Evolutionary conservation across 1,140 invertebrate species (phyloP).

Genomic region (Pseudomyrmex pallidus): DNA sequence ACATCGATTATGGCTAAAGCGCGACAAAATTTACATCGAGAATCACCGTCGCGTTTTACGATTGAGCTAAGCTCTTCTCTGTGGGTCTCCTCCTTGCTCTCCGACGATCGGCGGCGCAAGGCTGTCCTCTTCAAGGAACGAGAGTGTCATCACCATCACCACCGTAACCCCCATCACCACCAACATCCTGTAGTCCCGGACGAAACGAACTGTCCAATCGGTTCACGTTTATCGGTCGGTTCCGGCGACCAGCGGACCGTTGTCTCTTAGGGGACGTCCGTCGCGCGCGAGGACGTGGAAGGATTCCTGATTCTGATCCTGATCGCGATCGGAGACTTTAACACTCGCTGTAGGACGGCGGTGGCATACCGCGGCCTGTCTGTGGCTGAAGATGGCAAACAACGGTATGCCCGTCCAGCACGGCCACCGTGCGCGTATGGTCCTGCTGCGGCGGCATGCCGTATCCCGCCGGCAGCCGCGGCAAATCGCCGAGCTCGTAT

Average conservation of each 20-base stretch:
- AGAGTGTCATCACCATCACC: slow-evolving; percentile 23
- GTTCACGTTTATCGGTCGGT: not conserved
- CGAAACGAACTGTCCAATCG: slow-evolving; percentile 7
- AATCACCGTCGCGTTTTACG: slow-evolving; percentile 42
- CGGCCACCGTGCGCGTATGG: slow-evolving; percentile 90
- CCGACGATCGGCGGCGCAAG: slow-evolving; percentile 15
- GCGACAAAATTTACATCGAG: slow-evolving; percentile 22
- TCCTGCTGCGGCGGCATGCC: slow-evolving; percentile 85
- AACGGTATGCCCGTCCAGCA: slow-evolving; percentile 93
- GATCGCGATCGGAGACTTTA: slow-evolving; percentile 70
- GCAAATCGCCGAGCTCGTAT: slow-evolving; percentile 84
- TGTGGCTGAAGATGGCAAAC: slow-evolving; percentile 92
- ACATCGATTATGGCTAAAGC: slow-evolving; percentile 70
- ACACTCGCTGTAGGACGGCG: slow-evolving; percentile 88
- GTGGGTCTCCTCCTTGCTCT: not conserved
- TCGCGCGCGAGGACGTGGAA: slow-evolving; percentile 32
- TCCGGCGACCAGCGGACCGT: not conserved
- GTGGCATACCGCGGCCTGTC: slow-evolving; percentile 85
- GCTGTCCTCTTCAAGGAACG: slow-evolving; percentile 6
- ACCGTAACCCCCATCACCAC: slow-evolving; percentile 14
- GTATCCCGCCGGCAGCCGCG: slow-evolving; percentile 84
- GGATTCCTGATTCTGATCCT: not conserved
- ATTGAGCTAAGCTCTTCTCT: slow-evolving; percentile 60
- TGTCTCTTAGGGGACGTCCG: slow-evolving; percentile 14
- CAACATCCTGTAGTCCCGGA: slow-evolving; percentile 14